These are phyloP conservation scores for Tipula lateralis DNA, from an alignment of 2,888 invertebrate species.

Conservation along the genomic window DNA sequence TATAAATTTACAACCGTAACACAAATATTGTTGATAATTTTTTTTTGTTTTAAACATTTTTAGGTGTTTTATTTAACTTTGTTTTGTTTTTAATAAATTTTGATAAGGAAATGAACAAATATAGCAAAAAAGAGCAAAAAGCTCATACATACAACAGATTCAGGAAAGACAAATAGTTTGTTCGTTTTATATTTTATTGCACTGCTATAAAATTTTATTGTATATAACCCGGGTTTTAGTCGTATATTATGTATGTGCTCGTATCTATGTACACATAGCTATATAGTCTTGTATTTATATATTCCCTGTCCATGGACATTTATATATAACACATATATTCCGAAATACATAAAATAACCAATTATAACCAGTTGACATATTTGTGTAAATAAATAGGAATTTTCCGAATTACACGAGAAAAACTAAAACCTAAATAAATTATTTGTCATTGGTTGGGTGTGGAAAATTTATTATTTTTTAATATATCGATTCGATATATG, in stretches of 20 bases:
- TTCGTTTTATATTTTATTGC: constrained; percentile 1
- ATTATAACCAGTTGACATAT: constrained; percentile 24
- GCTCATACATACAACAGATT: neutral
- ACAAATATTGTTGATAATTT: neutral
- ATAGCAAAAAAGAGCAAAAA: neutral
- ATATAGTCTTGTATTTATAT: neutral
- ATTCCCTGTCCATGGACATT: neutral
- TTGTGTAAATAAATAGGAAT: neutral
- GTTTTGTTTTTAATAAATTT: constrained; percentile 7
- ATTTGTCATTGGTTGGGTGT: neutral
- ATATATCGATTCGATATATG: neutral
- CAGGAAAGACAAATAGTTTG: constrained; percentile 4
- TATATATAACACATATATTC: too few relatives aligned
- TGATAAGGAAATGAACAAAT: neutral
- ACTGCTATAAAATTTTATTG: constrained; percentile 1
- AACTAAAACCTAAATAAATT: neutral
- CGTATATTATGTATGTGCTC: neutral
- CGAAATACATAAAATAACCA: neutral
- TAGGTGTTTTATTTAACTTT: constrained; percentile 13
- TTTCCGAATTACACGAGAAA: neutral
- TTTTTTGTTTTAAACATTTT: neutral
- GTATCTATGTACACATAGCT: neutral
- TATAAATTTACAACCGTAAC: neutral
- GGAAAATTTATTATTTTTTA: neutral
- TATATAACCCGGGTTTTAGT: neutral